These are phyloP conservation scores for Arothron firmamentum DNA, from an alignment of 2,113 vertebrate genomes.

Conservation along the genomic window DNA sequence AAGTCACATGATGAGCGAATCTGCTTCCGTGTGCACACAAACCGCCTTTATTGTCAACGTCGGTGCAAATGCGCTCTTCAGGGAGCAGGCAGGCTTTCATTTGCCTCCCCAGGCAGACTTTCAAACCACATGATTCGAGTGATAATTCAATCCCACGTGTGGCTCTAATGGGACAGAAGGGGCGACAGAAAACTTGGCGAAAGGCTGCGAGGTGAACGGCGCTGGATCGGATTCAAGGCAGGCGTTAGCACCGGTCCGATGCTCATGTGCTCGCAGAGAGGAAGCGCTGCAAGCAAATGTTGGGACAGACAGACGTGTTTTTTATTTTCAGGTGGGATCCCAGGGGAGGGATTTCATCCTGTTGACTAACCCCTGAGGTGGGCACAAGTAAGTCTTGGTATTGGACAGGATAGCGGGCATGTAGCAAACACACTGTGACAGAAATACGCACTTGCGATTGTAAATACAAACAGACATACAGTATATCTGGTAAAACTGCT, in stretches of 20 bases:
- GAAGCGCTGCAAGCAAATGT: too few species aligned
- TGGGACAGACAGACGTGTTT: neutral
- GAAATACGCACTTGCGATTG: too few species aligned
- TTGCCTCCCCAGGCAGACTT: conserved; percentile 42
- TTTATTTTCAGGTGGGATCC: conserved; percentile 3
- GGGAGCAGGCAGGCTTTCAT: conserved; percentile 24
- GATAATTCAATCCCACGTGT: conserved; percentile 50
- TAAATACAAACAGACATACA: too few species aligned
- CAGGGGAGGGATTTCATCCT: conserved; percentile 1
- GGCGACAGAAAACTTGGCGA: conserved; percentile 46
- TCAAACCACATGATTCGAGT: conserved; percentile 52
- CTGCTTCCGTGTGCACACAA: neutral
- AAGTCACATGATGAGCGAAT: conserved; percentile 4
- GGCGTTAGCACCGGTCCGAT: too few species aligned
- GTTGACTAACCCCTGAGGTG: conserved; percentile 24
- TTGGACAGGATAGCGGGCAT: neutral
- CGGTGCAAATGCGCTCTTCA: conserved; percentile 26
- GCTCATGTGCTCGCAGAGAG: too few species aligned
- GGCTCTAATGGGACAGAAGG: conserved; percentile 33
- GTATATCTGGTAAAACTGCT: too few species aligned
- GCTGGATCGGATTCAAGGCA: conserved; percentile 25
- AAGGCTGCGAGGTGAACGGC: neutral
- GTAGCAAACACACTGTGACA: too few species aligned
- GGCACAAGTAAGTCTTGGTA: conserved; percentile 26
- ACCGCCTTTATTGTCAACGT: conserved; percentile 28